Percentiles rank a stretch among this genome's conserved stretches.
Conservation (phyloP, 2,113 vertebrate species). For the Leptobrachium ailaonicum region DNA sequence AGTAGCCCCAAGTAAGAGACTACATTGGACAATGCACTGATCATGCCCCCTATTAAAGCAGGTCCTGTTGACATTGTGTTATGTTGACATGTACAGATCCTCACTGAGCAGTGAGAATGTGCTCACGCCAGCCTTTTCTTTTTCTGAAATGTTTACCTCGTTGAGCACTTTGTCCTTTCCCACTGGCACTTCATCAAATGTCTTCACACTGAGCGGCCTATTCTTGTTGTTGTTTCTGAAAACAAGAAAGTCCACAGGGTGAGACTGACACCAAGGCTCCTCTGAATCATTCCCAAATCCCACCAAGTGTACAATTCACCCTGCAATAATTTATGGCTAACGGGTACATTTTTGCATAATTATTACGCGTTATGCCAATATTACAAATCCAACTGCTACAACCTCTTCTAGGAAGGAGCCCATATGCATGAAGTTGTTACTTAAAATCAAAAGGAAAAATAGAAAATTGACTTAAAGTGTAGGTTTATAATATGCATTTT, state of each 20-base stretch:
- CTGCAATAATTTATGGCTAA: no score
- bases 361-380: no score
- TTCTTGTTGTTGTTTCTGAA: slow-evolving; percentile 72
- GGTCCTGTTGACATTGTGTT: background rate
- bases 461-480: no score
- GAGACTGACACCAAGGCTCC: slow-evolving; percentile 20
- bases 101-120: slow-evolving; percentile 1
- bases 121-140: background rate
- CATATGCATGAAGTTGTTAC: no score
- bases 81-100: background rate
- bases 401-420: no score
- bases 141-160: slow-evolving; percentile 66
- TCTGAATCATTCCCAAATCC: slow-evolving; percentile 17
- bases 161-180: slow-evolving; percentile 70
- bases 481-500: no score
- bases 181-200: slow-evolving; percentile 84
- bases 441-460: no score
- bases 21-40: no score
- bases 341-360: no score
- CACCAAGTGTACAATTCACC: background rate
- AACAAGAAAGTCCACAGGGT: slow-evolving; percentile 40
- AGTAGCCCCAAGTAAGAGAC: no score
- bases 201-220: slow-evolving; percentile 83
- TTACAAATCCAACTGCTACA: no score
- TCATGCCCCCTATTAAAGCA: no score